phyloP scores from a whole-genome alignment of 2,113 vertebrate genomes.

The Atherinomorus stipes region DNA sequence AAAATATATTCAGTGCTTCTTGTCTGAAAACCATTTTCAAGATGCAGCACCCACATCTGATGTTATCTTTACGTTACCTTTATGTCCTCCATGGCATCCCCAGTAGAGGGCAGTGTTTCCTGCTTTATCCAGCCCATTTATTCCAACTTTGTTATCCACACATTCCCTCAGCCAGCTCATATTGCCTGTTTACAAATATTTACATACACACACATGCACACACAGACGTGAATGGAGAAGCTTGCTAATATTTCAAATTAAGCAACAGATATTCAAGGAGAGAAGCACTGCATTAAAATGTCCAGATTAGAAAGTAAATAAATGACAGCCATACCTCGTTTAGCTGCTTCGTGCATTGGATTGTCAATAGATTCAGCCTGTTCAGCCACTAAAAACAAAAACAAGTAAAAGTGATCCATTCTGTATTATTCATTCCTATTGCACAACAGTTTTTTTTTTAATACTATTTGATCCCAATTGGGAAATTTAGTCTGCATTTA shows the following conservation, averaged over 20 bases:
- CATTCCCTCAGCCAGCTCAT: conserved; percentile 97
- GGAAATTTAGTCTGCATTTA: no score
- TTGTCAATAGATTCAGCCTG: conserved; percentile 97
- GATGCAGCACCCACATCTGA: not conserved
- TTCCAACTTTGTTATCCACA: conserved; percentile 94
- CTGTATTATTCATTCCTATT: not conserved
- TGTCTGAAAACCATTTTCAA: not conserved
- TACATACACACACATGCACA: conserved; percentile 37
- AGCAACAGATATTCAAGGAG: not conserved
- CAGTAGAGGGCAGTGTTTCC: conserved; percentile 98
- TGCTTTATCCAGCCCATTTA: conserved; percentile 97
- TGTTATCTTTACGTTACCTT: conserved; percentile 81
- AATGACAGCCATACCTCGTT: conserved; percentile 85
- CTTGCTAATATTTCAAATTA: conserved; percentile 1
- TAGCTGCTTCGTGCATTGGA: conserved; percentile 97
- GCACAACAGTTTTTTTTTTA: not conserved
- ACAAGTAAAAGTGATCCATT: not conserved
- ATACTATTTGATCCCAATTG: no score
- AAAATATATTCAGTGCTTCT: not conserved
- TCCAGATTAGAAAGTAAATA: no score
- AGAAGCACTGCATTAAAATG: not conserved
- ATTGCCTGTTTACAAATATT: conserved; percentile 89
- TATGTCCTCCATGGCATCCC: conserved; percentile 96
- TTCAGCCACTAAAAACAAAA: conserved; percentile 86
- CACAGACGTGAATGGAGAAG: not conserved